Conservation (phyloP, 2,113 vertebrate genomes). For the Perccottus glenii region DNA sequence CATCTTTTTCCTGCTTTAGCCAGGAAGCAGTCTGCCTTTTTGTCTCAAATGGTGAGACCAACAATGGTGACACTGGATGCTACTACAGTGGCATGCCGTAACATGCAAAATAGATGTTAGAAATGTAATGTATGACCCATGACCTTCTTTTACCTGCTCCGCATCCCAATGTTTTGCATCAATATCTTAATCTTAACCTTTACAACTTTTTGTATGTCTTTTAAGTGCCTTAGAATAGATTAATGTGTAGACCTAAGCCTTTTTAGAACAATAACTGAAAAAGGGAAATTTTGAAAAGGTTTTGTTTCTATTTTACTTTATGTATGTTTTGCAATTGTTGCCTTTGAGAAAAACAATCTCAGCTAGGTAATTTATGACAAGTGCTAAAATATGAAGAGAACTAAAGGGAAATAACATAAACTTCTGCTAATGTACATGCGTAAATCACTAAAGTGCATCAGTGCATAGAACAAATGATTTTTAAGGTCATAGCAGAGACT, state of each 20-base stretch:
- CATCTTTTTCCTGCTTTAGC: slow-evolving; percentile 7
- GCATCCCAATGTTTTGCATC: slow-evolving; percentile 49
- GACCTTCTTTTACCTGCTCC: slow-evolving; percentile 49
- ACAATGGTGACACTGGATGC: slow-evolving; percentile 62
- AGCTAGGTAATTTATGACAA: slow-evolving; percentile 23
- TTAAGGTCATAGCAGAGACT: slow-evolving; percentile 21
- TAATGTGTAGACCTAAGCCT: slow-evolving; percentile 63
- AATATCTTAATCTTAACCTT: slow-evolving; percentile 65
- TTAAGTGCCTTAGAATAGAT: slow-evolving; percentile 93
- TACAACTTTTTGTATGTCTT: slow-evolving; percentile 47
- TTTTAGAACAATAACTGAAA: slow-evolving; percentile 72
- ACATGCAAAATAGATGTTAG: slow-evolving; percentile 50
- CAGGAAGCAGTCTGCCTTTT: slow-evolving; percentile 23
- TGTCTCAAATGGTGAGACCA: slow-evolving; percentile 10
- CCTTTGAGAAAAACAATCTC: slow-evolving; percentile 45
- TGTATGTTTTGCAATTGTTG: slow-evolving; percentile 48
- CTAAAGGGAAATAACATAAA: slow-evolving; percentile 18
- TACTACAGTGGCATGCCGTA: slow-evolving; percentile 47
- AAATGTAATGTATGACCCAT: slow-evolving; percentile 33
- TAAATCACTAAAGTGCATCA: slow-evolving; percentile 29
- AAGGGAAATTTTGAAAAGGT: slow-evolving; percentile 51
- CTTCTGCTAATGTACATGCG: neutral
- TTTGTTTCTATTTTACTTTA: slow-evolving; percentile 57
- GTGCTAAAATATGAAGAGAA: slow-evolving; percentile 21
- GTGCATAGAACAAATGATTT: slow-evolving; percentile 17